Conservation (phyloP, 2,797 vertebrate species). For the Xerus rutilus region DNA sequence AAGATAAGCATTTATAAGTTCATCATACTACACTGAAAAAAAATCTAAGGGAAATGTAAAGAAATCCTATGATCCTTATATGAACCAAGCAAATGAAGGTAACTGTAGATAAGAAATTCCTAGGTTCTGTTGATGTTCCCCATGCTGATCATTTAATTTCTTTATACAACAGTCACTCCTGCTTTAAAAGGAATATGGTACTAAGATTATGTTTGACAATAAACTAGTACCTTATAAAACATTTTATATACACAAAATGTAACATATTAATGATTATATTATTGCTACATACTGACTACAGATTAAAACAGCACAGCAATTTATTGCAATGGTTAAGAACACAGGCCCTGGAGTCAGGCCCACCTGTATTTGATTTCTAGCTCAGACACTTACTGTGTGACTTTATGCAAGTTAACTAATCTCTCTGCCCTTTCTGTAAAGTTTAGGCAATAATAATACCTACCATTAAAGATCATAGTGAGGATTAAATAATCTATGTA, state of each 20-base stretch:
- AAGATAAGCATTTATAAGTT: slow-evolving; percentile 50
- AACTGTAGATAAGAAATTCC: neutral
- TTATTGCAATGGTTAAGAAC: neutral
- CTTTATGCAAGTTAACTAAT: slow-evolving; percentile 5
- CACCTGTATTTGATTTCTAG: slow-evolving; percentile 34
- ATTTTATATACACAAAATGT: slow-evolving; percentile 12
- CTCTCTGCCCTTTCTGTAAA: slow-evolving; percentile 58
- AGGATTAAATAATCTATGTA: slow-evolving; percentile 45
- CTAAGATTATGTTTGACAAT: slow-evolving; percentile 35
- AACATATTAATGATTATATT: slow-evolving; percentile 38
- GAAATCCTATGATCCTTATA: neutral
- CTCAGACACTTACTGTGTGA: slow-evolving; percentile 5
- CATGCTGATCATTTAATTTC: neutral
- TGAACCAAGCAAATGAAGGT: neutral
- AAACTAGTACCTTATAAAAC: neutral
- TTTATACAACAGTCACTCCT: neutral
- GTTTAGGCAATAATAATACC: slow-evolving; percentile 18
- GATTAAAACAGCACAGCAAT: slow-evolving; percentile 20
- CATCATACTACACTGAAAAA: neutral
- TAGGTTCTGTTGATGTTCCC: neutral
- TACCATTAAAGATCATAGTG: neutral
- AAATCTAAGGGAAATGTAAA: slow-evolving; percentile 23
- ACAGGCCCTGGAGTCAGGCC: neutral
- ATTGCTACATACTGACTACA: slow-evolving; percentile 10
- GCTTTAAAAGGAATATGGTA: slow-evolving; percentile 14